These are phyloP conservation scores for Tigriopus japonicus DNA, from an alignment of 1,140 invertebrate genomes.

Conservation along the genomic window DNA sequence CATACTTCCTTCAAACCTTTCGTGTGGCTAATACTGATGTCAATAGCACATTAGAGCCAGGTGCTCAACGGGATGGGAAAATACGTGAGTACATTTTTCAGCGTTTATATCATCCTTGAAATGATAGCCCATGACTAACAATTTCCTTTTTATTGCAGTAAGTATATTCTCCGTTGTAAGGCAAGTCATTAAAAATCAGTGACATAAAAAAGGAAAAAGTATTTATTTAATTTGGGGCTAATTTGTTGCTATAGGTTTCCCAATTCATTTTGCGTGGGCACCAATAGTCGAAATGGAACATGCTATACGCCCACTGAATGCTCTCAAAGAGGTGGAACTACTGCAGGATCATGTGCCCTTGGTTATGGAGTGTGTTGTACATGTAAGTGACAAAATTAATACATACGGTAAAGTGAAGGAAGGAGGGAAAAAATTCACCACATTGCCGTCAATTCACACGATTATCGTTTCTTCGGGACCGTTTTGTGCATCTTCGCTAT, in stretches of 20 bases:
- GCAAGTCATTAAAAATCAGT: background rate
- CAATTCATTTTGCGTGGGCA: conserved; percentile 28
- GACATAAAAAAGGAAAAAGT: too few species aligned
- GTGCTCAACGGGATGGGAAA: background rate
- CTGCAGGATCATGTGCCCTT: conserved; percentile 20
- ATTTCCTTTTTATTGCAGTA: background rate
- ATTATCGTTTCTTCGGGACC: too few species aligned
- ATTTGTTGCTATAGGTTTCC: background rate
- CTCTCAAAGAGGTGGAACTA: conserved; percentile 18
- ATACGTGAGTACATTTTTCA: background rate
- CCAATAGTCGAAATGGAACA: conserved; percentile 36
- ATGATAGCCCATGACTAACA: background rate
- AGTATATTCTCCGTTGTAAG: background rate
- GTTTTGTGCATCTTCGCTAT: too few species aligned
- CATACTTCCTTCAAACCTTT: too few species aligned
- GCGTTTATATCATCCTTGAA: background rate
- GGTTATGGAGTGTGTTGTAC: conserved; percentile 24
- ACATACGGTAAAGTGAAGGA: too few species aligned
- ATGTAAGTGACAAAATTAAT: too few species aligned
- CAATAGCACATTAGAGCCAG: background rate
- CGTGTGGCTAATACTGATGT: too few species aligned
- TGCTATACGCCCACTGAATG: conserved; percentile 35
- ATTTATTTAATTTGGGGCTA: background rate
- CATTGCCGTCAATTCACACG: too few species aligned
- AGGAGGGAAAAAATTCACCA: too few species aligned